Percentiles rank a stretch among this genome's conserved stretches.
phyloP scores from a whole-genome alignment of 2,888 invertebrate genomes.

The Andrena marginata region DNA sequence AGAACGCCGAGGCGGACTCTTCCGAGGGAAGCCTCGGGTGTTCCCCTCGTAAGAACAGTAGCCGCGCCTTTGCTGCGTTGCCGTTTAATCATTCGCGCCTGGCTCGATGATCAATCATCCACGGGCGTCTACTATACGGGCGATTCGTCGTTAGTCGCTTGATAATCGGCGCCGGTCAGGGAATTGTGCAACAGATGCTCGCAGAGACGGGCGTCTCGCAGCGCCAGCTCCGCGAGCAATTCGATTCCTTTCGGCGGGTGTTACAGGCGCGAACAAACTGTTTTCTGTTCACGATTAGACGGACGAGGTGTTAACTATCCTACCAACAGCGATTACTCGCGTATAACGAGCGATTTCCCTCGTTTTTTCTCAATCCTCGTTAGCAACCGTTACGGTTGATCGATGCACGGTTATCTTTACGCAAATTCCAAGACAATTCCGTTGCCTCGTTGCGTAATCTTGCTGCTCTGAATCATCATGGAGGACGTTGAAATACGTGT shows the following conservation, averaged over 20 bases:
- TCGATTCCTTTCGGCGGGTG: not conserved
- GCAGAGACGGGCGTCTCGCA: not conserved
- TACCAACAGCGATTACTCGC: too few species aligned
- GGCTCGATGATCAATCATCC: conserved; percentile 67
- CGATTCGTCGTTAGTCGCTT: conserved; percentile 55
- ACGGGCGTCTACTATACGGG: conserved; percentile 40
- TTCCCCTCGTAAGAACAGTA: conserved; percentile 18
- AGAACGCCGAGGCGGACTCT: conserved; percentile 10
- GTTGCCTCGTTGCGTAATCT: too few species aligned
- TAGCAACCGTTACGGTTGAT: too few species aligned
- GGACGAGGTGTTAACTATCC: not conserved
- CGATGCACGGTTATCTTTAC: too few species aligned
- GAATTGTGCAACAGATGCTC: conserved; percentile 40
- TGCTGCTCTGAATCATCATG: too few species aligned
- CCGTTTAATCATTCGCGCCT: conserved; percentile 60
- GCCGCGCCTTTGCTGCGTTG: conserved; percentile 63
- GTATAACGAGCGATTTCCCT: too few species aligned
- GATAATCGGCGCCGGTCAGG: not conserved
- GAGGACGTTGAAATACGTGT: too few species aligned
- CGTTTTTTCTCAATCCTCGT: too few species aligned
- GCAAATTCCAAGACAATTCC: too few species aligned
- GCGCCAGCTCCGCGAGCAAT: not conserved
- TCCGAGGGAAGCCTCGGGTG: conserved; percentile 9
- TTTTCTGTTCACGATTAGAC: not conserved
- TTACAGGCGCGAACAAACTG: not conserved